Percentiles rank a stretch among this genome's conserved stretches.
phyloP scores from a whole-genome alignment of 30 jellyfish, hydroid and myxozoan genomes.

The Morbakka virulenta region DNA sequence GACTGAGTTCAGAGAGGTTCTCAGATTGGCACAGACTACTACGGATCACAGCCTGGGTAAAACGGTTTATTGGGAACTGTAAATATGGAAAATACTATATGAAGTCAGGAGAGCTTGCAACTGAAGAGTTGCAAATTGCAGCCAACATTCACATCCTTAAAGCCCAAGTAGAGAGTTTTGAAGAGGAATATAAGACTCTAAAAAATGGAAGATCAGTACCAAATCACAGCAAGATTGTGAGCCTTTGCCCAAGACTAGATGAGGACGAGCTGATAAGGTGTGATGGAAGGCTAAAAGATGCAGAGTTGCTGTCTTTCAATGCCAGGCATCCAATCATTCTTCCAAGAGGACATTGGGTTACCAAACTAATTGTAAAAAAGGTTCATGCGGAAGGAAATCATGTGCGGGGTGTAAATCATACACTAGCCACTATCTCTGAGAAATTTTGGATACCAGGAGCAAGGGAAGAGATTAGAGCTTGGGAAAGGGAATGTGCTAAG shows the following conservation, averaged over 20 bases:
- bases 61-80: too few relatives aligned
- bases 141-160: not conserved
- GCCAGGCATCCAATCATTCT: slow-evolving; percentile 31
- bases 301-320: slow-evolving; percentile 37
- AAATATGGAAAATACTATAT: too few relatives aligned
- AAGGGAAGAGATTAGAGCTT: slow-evolving; percentile 19
- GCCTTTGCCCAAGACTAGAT: slow-evolving; percentile 16
- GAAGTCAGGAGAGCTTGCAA: slow-evolving; percentile 27
- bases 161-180: slow-evolving; percentile 28
- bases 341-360: slow-evolving; percentile 44
- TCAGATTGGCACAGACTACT: too few relatives aligned
- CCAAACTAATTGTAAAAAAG: too few relatives aligned
- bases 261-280: slow-evolving; percentile 51
- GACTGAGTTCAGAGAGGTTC: too few relatives aligned
- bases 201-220: not conserved
- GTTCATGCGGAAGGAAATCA: too few relatives aligned
- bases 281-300: slow-evolving; percentile 47
- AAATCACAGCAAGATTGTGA: slow-evolving; percentile 7
- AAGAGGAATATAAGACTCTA: slow-evolving; percentile 3
- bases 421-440: not conserved
- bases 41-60: too few relatives aligned
- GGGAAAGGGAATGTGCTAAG: slow-evolving; percentile 17
- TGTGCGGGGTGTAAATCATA: not conserved
- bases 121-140: slow-evolving; percentile 17
- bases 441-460: slow-evolving; percentile 2